Base-by-base conservation (phyloP, 2,797 vertebrate genomes). In the Bufotes viridis region DNA sequence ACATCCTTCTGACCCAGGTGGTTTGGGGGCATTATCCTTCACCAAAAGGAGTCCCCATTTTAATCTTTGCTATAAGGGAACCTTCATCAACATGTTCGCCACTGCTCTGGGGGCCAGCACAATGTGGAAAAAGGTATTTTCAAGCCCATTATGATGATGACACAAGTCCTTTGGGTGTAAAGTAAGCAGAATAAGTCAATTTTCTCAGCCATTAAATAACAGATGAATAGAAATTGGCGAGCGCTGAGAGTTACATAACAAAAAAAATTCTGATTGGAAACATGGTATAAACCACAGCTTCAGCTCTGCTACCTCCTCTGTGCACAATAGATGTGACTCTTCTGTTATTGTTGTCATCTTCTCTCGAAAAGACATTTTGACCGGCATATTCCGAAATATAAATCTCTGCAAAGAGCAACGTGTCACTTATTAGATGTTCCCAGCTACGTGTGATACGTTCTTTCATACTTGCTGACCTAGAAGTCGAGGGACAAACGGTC, bases 161-260 rank as follows among this genome's bases (percentile, higher is more conserved):
- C 53, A 51, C 55, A 78, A 82, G 29, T 53, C 80, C 24, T 72
- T 49, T 26, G 26, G 72, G 72, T 83, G 82, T 82, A 82, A 82
- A 81, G 42, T 86, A 87, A 72, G 75, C 61, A 70, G 81, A 89
- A 89, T 81, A 79, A 89, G 79, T 72, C 80, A 78, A 20, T 55
- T 58, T 78, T 51, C n/a, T 51, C 42, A 72, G 70, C 63, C 67
- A 78, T 60, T 79, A 86, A 83, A 87, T 34, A 89, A 89, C 74
- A 89, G 88, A 80, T 84, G 88, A 85, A 87, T 83, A 83, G 15
- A 26, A 49, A 87, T 69, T 83, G 75, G 85, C 81, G 24, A 18
- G 55, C 17, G 11, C 15, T 63, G 22, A 69, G 83, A 63, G 75
- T 89, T 89, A 76, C 74, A 83, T 74, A 86, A 89, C 85, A 76